phyloP scores from a whole-genome alignment of 92 coral and sea anemone genomes.

The Palythoa heliodiscus region DNA sequence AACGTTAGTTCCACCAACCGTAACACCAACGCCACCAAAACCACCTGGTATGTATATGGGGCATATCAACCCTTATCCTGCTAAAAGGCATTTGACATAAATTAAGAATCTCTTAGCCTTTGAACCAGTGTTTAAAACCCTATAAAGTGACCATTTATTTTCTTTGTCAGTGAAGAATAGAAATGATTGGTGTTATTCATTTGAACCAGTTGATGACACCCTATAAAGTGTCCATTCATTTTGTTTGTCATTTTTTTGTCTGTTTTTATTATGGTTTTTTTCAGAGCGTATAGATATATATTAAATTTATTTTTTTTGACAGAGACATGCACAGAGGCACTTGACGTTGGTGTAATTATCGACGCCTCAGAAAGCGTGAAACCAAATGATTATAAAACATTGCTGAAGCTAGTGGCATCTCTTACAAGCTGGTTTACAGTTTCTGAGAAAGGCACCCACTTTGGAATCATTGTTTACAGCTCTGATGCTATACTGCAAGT shows the following conservation, averaged over 20 bases:
- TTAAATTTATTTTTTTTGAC: background rate
- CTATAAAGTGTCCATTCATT: too few relatives aligned
- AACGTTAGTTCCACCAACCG: background rate
- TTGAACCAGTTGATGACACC: too few relatives aligned
- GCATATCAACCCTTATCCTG: background rate
- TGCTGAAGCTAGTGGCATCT: background rate
- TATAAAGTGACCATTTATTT: too few relatives aligned
- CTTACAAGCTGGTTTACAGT: constrained; percentile 14
- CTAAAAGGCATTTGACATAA: background rate
- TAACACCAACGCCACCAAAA: background rate
- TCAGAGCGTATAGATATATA: too few relatives aligned
- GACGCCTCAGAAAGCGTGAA: constrained; percentile 38
- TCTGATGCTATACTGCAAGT: background rate
- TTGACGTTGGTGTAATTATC: constrained; percentile 24
- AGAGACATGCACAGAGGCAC: constrained; percentile 8
- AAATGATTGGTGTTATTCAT: too few relatives aligned
- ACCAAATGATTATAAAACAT: background rate
- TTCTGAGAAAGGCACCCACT: constrained; percentile 20
- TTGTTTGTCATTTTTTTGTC: too few relatives aligned
- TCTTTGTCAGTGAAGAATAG: too few relatives aligned
- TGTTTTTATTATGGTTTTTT: too few relatives aligned
- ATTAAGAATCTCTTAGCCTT: too few relatives aligned
- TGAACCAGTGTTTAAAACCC: too few relatives aligned
- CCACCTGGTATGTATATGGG: constrained; percentile 20
- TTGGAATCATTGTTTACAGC: constrained; percentile 29